Evolutionary conservation across 2,888 invertebrate genomes (phyloP).

Genomic region (Chrysolina americana): DNA sequence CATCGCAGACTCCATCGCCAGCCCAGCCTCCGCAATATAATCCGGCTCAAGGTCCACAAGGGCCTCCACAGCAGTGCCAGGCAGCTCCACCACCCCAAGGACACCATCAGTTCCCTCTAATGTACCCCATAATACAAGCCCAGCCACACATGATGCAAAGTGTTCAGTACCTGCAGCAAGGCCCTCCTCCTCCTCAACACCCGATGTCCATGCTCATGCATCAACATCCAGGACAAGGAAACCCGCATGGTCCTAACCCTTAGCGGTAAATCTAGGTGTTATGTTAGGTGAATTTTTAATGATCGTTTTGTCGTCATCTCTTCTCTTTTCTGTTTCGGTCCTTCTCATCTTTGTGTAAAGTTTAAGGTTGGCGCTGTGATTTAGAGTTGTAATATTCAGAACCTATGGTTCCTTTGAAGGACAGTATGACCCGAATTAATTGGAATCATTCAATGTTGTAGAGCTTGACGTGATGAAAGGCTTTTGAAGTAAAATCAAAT

Average conservation of each 20-base stretch:
- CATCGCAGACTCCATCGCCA: slow-evolving; percentile 71
- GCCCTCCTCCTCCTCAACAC: slow-evolving; percentile 69
- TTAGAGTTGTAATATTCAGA: not conserved
- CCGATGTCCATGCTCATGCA: slow-evolving; percentile 57
- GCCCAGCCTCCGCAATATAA: slow-evolving; percentile 66
- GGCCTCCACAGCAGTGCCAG: slow-evolving; percentile 67
- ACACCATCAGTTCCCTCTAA: slow-evolving; percentile 66
- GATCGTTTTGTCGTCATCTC: slow-evolving; percentile 25
- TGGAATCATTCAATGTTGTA: too few relatives aligned
- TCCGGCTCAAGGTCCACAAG: slow-evolving; percentile 63
- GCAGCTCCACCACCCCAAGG: slow-evolving; percentile 73
- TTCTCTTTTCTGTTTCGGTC: slow-evolving; percentile 8
- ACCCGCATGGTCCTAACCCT: slow-evolving; percentile 64
- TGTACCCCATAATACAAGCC: slow-evolving; percentile 74
- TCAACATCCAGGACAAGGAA: slow-evolving; percentile 68
- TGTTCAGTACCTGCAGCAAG: slow-evolving; percentile 71
- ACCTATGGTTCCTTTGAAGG: too few relatives aligned
- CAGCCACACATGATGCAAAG: slow-evolving; percentile 71
- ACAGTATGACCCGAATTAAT: too few relatives aligned
- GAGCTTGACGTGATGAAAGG: not conserved
- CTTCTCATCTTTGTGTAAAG: slow-evolving; percentile 6
- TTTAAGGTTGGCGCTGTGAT: slow-evolving; percentile 21
- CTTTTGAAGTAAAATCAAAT: not conserved
- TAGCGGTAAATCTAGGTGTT: slow-evolving; percentile 59
- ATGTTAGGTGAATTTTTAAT: slow-evolving; percentile 48